These are phyloP conservation scores for Lonchura striata DNA, from an alignment of 2,113 vertebrate species.

Conservation along the genomic window DNA sequence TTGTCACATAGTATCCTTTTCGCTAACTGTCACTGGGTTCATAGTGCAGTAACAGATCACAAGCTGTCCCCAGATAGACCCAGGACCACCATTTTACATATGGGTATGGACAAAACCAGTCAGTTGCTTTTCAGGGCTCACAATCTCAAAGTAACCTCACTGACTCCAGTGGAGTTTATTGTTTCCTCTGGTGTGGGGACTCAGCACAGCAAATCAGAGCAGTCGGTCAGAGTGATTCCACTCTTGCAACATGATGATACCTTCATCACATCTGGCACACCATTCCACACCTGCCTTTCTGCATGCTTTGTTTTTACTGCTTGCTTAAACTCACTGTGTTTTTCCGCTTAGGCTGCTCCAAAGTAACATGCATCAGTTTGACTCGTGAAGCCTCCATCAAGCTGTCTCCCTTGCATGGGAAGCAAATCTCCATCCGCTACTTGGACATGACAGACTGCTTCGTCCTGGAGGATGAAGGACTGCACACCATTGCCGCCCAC, in stretches of 20 bases:
- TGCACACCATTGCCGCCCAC: slow-evolving; percentile 94
- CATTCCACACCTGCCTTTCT: neutral
- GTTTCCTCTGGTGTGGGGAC: neutral
- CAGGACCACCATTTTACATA: neutral
- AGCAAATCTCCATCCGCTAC: slow-evolving; percentile 94
- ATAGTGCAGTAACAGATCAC: neutral
- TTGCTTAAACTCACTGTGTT: neutral
- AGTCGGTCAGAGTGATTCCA: neutral
- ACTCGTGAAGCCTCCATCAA: slow-evolving; percentile 90
- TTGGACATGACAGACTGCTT: slow-evolving; percentile 98
- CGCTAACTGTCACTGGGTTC: neutral
- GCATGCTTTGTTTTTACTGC: neutral
- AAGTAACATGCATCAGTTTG: slow-evolving; percentile 96
- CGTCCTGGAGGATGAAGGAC: slow-evolving; percentile 92
- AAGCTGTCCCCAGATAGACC: neutral
- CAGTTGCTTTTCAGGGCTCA: neutral
- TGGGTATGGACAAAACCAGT: neutral
- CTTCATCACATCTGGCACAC: neutral
- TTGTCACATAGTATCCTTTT: neutral
- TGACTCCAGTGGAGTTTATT: neutral
- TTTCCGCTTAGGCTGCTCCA: slow-evolving; percentile 88
- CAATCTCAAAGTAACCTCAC: neutral
- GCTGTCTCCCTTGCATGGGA: slow-evolving; percentile 86
- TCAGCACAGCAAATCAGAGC: neutral
- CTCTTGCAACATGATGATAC: fast-evolving